Conservation (phyloP, 2,113 vertebrate species). For the Petrocephalus zakoni region DNA sequence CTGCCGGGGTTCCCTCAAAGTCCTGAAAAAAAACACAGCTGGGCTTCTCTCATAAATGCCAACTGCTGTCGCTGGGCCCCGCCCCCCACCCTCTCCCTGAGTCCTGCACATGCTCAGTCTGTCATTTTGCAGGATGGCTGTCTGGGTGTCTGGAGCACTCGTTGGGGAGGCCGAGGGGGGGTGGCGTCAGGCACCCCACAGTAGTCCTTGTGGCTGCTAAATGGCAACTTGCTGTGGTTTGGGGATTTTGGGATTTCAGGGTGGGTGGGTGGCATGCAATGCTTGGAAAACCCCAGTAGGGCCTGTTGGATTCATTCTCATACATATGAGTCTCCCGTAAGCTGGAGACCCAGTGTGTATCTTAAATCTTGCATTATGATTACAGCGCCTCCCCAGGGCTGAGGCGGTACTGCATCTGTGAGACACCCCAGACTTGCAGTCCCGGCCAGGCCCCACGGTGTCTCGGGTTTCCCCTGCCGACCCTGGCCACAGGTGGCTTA, state of each 20-base stretch:
- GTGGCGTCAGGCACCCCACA: background rate
- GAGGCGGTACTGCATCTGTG: background rate
- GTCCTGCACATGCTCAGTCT: background rate
- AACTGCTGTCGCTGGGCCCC: background rate
- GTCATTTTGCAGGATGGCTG: background rate
- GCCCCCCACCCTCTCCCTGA: background rate
- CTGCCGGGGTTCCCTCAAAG: background rate
- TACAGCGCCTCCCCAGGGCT: background rate
- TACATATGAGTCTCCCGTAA: background rate
- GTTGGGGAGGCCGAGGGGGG: background rate
- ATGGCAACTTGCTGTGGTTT: background rate
- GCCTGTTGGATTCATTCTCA: background rate
- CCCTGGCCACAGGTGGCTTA: background rate
- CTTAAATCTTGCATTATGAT: background rate
- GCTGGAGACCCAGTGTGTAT: background rate
- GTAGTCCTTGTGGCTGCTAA: no score
- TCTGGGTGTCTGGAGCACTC: background rate
- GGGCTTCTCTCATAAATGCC: background rate
- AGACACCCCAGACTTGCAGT: background rate
- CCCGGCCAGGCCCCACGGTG: no score
- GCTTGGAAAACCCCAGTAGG: background rate
- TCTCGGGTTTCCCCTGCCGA: background rate
- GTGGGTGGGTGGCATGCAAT: background rate
- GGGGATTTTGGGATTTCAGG: background rate
- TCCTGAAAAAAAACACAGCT: background rate